Base-by-base conservation (phyloP, 2,797 vertebrate species). In the Myotis daubentonii region DNA sequence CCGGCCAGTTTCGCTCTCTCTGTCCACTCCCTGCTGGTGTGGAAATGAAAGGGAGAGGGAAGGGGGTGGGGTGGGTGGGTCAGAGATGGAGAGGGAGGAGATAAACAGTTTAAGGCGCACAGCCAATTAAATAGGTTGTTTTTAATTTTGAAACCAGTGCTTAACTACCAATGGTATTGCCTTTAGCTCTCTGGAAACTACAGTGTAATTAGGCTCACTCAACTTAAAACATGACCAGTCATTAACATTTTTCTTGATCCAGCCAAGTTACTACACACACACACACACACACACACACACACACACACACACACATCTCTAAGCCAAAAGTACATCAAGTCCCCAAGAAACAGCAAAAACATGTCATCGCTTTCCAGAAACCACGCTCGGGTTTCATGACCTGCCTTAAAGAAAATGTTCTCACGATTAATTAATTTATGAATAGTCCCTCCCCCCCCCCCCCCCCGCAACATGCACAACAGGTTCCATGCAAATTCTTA, bases 401-500 rank as follows among this genome's bases (percentile, higher is more conserved):
- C 95, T 97, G 92, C 96, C 94, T 96, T 74, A 8, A 92, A 97
- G 97, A 97, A 95, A 96, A 60, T 57, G 89, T 49, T 91, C 97
- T 97, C 95, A 89, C 90, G 0, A 97, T 93, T 97, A 97, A 97
- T 97, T 96, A 96, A 95, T 96, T 97, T 97, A 96, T 17, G 93
- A 97, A 96, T 93, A 95, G 96, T 86, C 60, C 84, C 70, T 68
- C 47, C 78, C 72, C 94, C 91, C 55, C 94, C 60, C 84, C 70
- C 65, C 47, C 78, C 72, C 94, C 91, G 51, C 94, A 96, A 96
- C 71, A 57, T 3, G 96, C 98, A 98, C 98, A 98, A 98, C 98
- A 98, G 98, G 98, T 98, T 98, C 98, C 98, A 98, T 98, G 98
- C 98, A 98, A 98, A 99, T 98, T 97, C 38, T 92, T 97, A 97